These are phyloP conservation scores for Mnemiopsis leidyi DNA, from an alignment of 37 sponge, comb jelly and placozoan species.

Conservation along the genomic window DNA sequence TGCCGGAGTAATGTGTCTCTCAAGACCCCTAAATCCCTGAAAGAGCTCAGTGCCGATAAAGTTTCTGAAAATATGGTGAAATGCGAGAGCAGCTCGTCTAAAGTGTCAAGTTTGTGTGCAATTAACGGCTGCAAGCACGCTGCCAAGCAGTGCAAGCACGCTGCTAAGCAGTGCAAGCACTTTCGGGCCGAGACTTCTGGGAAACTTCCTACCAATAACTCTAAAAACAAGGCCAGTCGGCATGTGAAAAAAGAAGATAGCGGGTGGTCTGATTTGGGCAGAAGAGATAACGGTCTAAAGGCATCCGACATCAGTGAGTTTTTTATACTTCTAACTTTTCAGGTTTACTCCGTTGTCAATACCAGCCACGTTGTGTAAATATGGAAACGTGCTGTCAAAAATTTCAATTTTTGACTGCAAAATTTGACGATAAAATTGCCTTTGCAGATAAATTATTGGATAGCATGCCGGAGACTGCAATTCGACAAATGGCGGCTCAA, in stretches of 20 bases:
- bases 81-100: background rate
- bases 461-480: background rate
- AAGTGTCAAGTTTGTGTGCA: constrained; percentile 1
- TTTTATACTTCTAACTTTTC: too few relatives aligned
- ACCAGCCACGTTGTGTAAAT: too few relatives aligned
- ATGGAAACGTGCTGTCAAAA: too few relatives aligned
- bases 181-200: background rate
- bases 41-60: background rate
- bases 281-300: background rate
- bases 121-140: background rate
- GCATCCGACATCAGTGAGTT: background rate
- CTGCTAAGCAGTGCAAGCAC: constrained; percentile 33
- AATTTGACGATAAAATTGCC: background rate
- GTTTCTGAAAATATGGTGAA: constrained; percentile 3
- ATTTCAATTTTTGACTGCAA: too few relatives aligned
- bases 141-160: background rate
- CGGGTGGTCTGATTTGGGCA: background rate
- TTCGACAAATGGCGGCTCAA: background rate
- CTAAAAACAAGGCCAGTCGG: background rate
- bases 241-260: background rate
- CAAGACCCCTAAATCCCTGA: background rate
- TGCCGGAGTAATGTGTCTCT: background rate
- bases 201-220: background rate
- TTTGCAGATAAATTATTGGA: background rate
- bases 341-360: too few relatives aligned